phyloP scores from a whole-genome alignment of 2,113 vertebrate species.

The Heptranchias perlo region DNA sequence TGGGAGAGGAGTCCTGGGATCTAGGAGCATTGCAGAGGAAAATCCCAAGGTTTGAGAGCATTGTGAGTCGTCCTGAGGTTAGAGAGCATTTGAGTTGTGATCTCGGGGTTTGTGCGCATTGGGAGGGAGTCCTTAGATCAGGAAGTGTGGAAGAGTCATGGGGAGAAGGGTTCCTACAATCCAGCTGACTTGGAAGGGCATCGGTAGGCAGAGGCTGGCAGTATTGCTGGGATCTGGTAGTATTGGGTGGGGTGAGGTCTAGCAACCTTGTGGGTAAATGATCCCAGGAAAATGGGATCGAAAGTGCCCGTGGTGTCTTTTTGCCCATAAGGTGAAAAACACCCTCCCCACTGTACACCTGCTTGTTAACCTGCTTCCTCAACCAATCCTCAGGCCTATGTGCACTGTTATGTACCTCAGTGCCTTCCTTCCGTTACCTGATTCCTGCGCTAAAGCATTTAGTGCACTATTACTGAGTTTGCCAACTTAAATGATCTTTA shows the following conservation, averaged over 20 bases:
- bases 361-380: not conserved
- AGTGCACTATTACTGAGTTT: constrained; percentile 13
- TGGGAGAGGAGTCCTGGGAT: not conserved
- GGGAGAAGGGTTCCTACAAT: not conserved
- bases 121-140: not conserved
- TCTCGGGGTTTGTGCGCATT: not conserved
- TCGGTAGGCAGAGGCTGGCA: not conserved
- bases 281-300: not conserved
- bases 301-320: not conserved
- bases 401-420: not conserved
- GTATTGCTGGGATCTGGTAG: not conserved
- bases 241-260: not conserved
- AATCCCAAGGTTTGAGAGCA: not conserved
- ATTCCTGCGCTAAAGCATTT: constrained; percentile 21
- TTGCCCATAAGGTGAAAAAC: not conserved
- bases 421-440: not conserved
- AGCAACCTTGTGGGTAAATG: not conserved
- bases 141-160: not conserved
- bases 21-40: not conserved
- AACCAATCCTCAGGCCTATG: not conserved
- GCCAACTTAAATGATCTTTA: constrained; percentile 25
- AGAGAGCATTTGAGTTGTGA: not conserved
- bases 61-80: not conserved
- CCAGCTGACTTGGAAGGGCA: not conserved
- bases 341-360: not conserved